phyloP scores from a whole-genome alignment of 2,888 invertebrate species.

The Myopa tessellatipennis region DNA sequence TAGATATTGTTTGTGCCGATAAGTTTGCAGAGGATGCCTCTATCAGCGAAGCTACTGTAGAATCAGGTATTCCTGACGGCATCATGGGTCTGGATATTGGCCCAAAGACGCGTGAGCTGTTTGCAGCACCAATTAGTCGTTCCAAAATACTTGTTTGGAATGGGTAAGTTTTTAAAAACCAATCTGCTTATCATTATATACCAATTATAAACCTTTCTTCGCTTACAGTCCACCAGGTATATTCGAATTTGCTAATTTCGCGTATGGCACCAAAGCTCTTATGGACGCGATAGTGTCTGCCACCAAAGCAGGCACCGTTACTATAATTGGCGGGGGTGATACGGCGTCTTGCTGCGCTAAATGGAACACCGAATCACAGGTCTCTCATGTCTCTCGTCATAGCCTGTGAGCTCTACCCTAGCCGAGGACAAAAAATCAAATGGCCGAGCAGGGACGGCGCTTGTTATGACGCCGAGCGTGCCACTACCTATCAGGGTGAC shows the following conservation, averaged over 20 bases:
- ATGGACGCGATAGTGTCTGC: constrained; percentile 96
- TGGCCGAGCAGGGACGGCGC: too few relatives aligned
- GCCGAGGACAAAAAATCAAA: too few relatives aligned
- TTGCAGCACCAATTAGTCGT: constrained; percentile 84
- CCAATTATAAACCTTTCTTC: too few relatives aligned
- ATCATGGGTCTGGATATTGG: constrained; percentile 97
- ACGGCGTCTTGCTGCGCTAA: constrained; percentile 97
- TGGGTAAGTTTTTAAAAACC: constrained; percentile 73
- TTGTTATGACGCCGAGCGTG: too few relatives aligned
- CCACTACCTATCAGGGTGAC: too few relatives aligned
- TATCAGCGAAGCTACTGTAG: constrained; percentile 80
- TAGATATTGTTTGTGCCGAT: constrained; percentile 94
- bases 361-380: constrained; percentile 95
- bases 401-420: too few relatives aligned
- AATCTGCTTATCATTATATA: not conserved
- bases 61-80: constrained; percentile 89
- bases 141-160: constrained; percentile 99
- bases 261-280: constrained; percentile 87
- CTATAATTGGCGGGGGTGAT: constrained; percentile 96
- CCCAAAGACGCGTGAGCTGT: constrained; percentile 83
- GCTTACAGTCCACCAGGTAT: constrained; percentile 89
- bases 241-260: constrained; percentile 96
- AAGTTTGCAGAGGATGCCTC: constrained; percentile 95
- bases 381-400: constrained; percentile 93
- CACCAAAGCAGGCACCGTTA: constrained; percentile 83